phyloP scores from a whole-genome alignment of 2,797 vertebrate species.

The Danionella dracula region DNA sequence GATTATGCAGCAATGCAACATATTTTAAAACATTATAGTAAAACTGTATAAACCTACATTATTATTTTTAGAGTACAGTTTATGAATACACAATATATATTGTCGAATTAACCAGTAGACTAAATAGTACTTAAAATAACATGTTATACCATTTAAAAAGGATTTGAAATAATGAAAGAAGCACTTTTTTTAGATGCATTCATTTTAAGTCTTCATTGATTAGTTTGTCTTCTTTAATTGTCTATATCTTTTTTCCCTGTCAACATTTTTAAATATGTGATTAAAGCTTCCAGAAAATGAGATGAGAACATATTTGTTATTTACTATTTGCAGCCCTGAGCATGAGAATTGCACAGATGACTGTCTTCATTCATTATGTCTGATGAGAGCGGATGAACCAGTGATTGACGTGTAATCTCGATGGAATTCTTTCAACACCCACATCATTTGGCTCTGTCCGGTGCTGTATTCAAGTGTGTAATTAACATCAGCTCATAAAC shows the following conservation, averaged over 20 bases:
- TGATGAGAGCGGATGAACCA: not conserved
- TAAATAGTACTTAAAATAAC: too few species aligned
- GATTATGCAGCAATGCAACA: too few species aligned
- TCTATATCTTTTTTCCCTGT: not conserved
- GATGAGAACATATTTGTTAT: not conserved
- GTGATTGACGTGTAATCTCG: constrained; percentile 9
- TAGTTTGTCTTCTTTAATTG: not conserved
- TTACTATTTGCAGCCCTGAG: not conserved
- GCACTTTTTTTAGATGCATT: too few species aligned
- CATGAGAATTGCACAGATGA: not conserved
- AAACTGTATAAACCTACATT: too few species aligned
- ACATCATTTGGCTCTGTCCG: constrained; percentile 19
- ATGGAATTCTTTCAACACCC: constrained; percentile 4
- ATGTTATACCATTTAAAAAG: too few species aligned
- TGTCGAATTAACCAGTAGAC: too few species aligned
- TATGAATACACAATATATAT: too few species aligned
- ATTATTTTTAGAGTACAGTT: too few species aligned
- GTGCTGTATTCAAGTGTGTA: not conserved
- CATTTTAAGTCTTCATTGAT: not conserved
- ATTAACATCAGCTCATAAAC: constrained; percentile 13
- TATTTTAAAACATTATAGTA: too few species aligned
- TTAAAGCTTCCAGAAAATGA: not conserved
- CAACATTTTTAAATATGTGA: not conserved
- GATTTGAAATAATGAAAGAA: too few species aligned
- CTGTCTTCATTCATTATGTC: constrained; percentile 10